Base-by-base conservation (phyloP, 2,113 vertebrate genomes). In the Rhinopomastus cyanomelas region DNA sequence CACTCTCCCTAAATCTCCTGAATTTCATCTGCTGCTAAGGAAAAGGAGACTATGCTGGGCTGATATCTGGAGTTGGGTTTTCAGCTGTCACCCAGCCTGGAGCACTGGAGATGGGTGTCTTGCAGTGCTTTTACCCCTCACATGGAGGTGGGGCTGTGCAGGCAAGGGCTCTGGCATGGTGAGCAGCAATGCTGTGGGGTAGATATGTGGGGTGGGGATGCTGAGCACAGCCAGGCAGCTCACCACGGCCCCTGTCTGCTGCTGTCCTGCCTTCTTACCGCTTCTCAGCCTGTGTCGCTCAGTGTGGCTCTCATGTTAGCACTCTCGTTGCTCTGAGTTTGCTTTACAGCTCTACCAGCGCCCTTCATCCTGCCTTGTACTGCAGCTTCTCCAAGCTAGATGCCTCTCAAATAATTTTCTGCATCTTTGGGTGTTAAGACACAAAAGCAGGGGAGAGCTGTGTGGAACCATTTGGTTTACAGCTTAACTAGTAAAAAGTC, bases 91-190 rank as follows among this genome's bases (percentile, higher is more conserved):
- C 27, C 34, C 27, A 34, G 56, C 17, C 1, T 0, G 48, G 23
- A 64, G 44, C 37, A 21, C 23, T 9, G 37, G 36, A 32, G n/a
- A 13, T 0, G 7, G 30, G 25, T 61, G 29, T 23, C 66, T 26
- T 34, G 13, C 0, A 2, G 21, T 39, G n/a, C n/a, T 78, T 68
- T 37, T 44, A 30, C 6, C 11, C 60, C 30, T 17, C 1, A 0
- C 44, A n/a, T 20, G 0, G 1, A 71, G 53, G 48, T 42, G 69
- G 29, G 65, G 44, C 57, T 56, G 29, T 3, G 3, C 27, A 11
- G 64, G 39, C 39, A 29, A 1, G 2, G 44, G 12, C 3, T 3
- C 11, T 36, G 48, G 61, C 8, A 32, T 18, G 9, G 1, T 0
- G 1, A 52, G 66, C 19, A 2, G 71, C 60, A n/a, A 29, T n/a